Conservation (phyloP, 2,888 invertebrate species). For the Cheilosia pagana region DNA sequence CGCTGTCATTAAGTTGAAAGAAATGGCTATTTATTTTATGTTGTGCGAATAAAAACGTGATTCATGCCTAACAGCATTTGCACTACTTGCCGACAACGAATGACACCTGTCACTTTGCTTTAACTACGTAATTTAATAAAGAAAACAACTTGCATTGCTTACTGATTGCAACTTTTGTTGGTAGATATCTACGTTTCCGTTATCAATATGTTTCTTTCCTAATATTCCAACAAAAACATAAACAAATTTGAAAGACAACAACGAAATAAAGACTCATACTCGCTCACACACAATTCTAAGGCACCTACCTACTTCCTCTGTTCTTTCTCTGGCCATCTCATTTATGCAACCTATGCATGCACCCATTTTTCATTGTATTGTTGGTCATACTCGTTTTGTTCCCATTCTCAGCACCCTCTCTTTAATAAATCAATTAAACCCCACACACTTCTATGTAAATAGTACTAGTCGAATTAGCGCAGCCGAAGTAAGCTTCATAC, state of each 20-base stretch:
- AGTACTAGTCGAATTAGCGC: background rate
- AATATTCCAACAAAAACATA: slow-evolving; percentile 11
- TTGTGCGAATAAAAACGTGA: too few species aligned
- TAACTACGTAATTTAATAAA: background rate
- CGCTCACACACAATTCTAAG: too few species aligned
- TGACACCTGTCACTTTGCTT: too few species aligned
- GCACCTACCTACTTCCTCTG: slow-evolving; percentile 14
- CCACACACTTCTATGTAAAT: background rate
- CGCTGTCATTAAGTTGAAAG: too few species aligned
- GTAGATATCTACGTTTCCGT: background rate
- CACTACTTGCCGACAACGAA: too few species aligned
- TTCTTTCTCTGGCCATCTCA: slow-evolving; percentile 14
- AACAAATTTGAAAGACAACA: slow-evolving; percentile 36
- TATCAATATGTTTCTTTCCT: slow-evolving; percentile 2
- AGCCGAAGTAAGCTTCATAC: background rate
- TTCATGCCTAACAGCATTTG: too few species aligned
- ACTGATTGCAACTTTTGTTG: background rate
- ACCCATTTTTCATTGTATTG: background rate
- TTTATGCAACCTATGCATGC: slow-evolving; percentile 44
- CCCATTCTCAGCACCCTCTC: slow-evolving; percentile 1
- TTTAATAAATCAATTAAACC: slow-evolving; percentile 18
- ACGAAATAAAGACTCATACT: background rate
- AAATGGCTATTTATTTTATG: too few species aligned
- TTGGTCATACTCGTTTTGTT: background rate
- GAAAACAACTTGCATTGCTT: background rate